These are phyloP conservation scores for Sebastes kiyomatsui DNA, from an alignment of 2,797 vertebrate genomes.

Conservation along the genomic window DNA sequence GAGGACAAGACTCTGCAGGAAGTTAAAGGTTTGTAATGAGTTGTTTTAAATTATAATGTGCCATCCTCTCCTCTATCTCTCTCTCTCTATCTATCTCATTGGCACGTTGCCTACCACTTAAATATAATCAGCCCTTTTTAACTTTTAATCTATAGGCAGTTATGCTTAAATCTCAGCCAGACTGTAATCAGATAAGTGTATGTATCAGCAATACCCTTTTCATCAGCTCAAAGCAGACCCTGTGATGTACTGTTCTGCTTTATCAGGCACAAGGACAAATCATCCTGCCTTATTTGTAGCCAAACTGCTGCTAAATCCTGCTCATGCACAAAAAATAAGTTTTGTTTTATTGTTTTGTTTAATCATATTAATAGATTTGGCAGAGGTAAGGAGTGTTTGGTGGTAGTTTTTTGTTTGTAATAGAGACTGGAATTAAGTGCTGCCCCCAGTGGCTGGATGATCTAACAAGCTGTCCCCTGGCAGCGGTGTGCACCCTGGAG, in stretches of 20 bases:
- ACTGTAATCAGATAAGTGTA: constrained; percentile 36
- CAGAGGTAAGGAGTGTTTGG: background rate
- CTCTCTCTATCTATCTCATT: background rate
- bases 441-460: constrained; percentile 58
- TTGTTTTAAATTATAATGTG: background rate
- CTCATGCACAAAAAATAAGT: background rate
- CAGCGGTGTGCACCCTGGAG: constrained; percentile 98
- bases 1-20: constrained; percentile 88
- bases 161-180: constrained; percentile 26
- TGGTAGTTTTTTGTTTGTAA: background rate
- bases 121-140: constrained; percentile 42
- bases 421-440: constrained; percentile 41
- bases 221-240: constrained; percentile 15
- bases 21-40: constrained; percentile 88
- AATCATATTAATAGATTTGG: background rate
- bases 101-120: constrained; percentile 26
- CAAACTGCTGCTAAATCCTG: background rate
- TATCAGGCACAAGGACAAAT: background rate
- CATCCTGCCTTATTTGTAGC: background rate
- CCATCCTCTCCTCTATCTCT: background rate
- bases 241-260: constrained; percentile 22
- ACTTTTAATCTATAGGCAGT: constrained; percentile 23
- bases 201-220: constrained; percentile 28
- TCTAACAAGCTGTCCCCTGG: constrained; percentile 83
- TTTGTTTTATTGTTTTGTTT: background rate